Conservation (phyloP, 2,888 invertebrate species). For the Polietes domitor region DNA sequence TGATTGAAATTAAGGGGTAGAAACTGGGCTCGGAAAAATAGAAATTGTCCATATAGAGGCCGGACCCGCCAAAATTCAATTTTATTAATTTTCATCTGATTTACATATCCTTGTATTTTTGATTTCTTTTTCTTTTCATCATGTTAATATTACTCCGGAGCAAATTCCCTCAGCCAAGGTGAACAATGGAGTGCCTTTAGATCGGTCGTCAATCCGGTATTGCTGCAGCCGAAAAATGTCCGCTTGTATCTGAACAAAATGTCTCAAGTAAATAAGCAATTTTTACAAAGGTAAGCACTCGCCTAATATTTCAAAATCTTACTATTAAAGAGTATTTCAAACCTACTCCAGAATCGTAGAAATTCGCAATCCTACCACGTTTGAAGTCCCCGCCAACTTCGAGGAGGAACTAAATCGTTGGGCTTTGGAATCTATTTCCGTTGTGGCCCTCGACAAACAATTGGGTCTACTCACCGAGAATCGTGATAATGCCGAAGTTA, state of each 20-base stretch:
- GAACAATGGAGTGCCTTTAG: slow-evolving; percentile 86
- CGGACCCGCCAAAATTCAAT: too few relatives aligned
- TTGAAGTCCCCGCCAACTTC: slow-evolving; percentile 81
- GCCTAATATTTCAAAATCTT: too few relatives aligned
- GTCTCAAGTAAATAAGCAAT: slow-evolving; percentile 81
- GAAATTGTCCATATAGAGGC: too few relatives aligned
- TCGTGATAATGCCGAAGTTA: slow-evolving; percentile 64
- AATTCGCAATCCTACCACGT: slow-evolving; percentile 73
- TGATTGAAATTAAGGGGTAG: too few relatives aligned
- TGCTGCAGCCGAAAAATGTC: slow-evolving; percentile 84
- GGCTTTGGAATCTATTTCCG: slow-evolving; percentile 83
- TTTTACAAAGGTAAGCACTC: slow-evolving; percentile 74
- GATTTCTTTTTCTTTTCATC: too few relatives aligned
- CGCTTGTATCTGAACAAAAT: slow-evolving; percentile 82
- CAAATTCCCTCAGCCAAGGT: slow-evolving; percentile 80
- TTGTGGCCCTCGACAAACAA: slow-evolving; percentile 80
- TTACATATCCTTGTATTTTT: too few relatives aligned
- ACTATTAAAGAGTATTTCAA: too few relatives aligned
- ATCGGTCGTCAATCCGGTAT: slow-evolving; percentile 85
- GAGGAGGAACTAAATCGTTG: slow-evolving; percentile 82
- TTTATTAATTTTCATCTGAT: too few relatives aligned
- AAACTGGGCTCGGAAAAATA: too few relatives aligned
- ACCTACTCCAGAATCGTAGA: slow-evolving; percentile 75
- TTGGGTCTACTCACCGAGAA: slow-evolving; percentile 72
- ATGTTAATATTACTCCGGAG: too few relatives aligned